These are phyloP conservation scores for Drosophila histrio DNA, from an alignment of 2,888 invertebrate genomes.

Conservation along the genomic window DNA sequence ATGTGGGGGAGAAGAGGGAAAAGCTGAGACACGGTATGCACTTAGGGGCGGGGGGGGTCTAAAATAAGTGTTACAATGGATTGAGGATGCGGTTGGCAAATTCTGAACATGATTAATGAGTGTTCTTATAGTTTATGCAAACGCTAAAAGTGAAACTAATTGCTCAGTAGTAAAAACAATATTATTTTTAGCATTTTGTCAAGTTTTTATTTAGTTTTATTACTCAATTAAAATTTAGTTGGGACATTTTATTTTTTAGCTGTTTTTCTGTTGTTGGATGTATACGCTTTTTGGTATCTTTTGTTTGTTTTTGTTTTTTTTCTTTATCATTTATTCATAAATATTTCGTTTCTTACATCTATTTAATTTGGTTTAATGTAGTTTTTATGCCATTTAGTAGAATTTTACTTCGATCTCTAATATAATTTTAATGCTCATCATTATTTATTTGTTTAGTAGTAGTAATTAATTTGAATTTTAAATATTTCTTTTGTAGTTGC, in stretches of 20 bases:
- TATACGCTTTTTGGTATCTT: constrained; percentile 36
- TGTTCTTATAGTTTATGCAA: neutral
- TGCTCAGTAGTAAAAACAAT: neutral
- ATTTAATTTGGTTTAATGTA: constrained; percentile 57
- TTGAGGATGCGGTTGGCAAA: constrained; percentile 1
- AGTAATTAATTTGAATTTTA: constrained; percentile 72
- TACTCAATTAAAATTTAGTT: constrained; percentile 79
- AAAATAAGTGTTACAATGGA: constrained; percentile 8
- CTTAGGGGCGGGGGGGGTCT: neutral
- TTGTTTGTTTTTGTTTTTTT: constrained; percentile 17
- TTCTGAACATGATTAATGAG: neutral
- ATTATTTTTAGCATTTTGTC: constrained; percentile 40
- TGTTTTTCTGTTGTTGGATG: constrained; percentile 37
- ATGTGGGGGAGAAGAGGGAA: constrained; percentile 10
- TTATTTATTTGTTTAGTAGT: constrained; percentile 52
- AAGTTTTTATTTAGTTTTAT: constrained; percentile 71
- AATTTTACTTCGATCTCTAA: constrained; percentile 71
- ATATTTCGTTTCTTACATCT: constrained; percentile 48
- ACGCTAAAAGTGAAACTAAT: neutral
- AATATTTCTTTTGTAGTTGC: constrained; percentile 59
- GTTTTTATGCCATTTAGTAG: constrained; percentile 61
- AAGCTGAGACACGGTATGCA: neutral
- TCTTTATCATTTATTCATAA: constrained; percentile 41
- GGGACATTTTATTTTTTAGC: constrained; percentile 67
- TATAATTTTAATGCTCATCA: constrained; percentile 61